Base-by-base conservation (phyloP, 2,888 invertebrate species). In the Oxystoma pomonae region DNA sequence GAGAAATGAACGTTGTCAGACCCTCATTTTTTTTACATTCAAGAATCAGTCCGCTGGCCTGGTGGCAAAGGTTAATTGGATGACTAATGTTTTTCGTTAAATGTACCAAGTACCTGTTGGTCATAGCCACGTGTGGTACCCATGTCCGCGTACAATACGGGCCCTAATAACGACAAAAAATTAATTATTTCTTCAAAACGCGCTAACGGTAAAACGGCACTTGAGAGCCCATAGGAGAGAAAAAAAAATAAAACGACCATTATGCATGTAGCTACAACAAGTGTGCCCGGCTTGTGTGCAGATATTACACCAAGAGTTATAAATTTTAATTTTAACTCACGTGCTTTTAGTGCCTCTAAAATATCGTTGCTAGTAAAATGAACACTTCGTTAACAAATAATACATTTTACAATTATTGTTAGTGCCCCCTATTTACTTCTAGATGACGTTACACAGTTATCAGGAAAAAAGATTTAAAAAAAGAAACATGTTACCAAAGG, bases 341-440 rank as follows among this genome's bases (percentile, higher is more conserved):
- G 12, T 35, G 5, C 12, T 35, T 64, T 64, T 51, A 59, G 60
- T 63, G 57, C 63, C 63, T 52, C 52, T 60, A 63, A 63, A 63
- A 59, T 64, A 61, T 58, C 18, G 58, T 58, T 61, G 61, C 56
- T 61, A 61, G 58, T 53, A 35, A 35, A 35, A 35, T 59, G 35
- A 60, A 9, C 22, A 52, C 50, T 61, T 64, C 55, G 58, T 64
- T 64, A 64, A 61, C 61, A 61, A 64, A 53, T 35, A 35, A 12
- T 35, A 35, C 12, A 35, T 35, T 35, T 35, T 35, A 35, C 35
- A 35, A 35, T 35, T 35, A 35, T 35, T 35, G 35, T 35, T 35
- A 35, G 3, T 35, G 35, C 35, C 12, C 35, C 12, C n/a, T n/a
- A n/a, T n/a, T n/a, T n/a, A n/a, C n/a, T n/a, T n/a, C n/a, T n/a